A percentile compares a stretch with the other conserved stretches of the same genome.
These are phyloP conservation scores for Varanus salvator DNA, from an alignment of 2,113 vertebrate species.

Conservation along the genomic window DNA sequence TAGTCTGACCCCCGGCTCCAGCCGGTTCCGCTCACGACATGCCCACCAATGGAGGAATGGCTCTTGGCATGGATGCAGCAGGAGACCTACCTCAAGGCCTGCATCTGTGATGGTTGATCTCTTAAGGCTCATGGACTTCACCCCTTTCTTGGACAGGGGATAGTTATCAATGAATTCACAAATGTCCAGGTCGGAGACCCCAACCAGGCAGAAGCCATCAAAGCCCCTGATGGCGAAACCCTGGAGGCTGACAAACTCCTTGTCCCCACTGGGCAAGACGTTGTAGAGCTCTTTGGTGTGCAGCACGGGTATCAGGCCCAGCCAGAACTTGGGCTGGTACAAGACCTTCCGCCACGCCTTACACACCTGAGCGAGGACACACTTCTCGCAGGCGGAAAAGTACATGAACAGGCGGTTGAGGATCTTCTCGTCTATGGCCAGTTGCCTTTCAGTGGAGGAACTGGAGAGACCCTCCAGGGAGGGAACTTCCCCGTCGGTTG, in stretches of 20 bases:
- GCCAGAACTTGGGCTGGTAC: constrained; percentile 99
- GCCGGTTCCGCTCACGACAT: too few species aligned
- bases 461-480: constrained; percentile 76
- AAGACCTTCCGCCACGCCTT: constrained; percentile 95
- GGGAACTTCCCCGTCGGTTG: constrained; percentile 76
- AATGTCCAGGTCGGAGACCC: constrained; percentile 98
- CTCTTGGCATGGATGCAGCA: rapidly evolving
- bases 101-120: constrained; percentile 98
- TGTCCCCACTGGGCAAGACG: constrained; percentile 88
- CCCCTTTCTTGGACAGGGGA: constrained; percentile 96
- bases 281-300: constrained; percentile 98
- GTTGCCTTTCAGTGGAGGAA: constrained; percentile 83
- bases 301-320: constrained; percentile 92
- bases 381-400: constrained; percentile 96
- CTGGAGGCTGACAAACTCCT: constrained; percentile 97
- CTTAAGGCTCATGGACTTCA: constrained; percentile 97
- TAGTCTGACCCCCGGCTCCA: too few species aligned
- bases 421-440: constrained; percentile 95
- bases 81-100: constrained; percentile 89
- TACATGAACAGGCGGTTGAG: constrained; percentile 97
- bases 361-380: constrained; percentile 95
- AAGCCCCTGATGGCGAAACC: constrained; percentile 94
- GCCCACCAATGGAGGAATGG: too few species aligned
- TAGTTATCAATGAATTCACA: constrained; percentile 99
- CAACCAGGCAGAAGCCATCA: constrained; percentile 96